These are phyloP conservation scores for Megaceryle alcyon DNA, from an alignment of 2,797 vertebrate genomes.

Conservation along the genomic window DNA sequence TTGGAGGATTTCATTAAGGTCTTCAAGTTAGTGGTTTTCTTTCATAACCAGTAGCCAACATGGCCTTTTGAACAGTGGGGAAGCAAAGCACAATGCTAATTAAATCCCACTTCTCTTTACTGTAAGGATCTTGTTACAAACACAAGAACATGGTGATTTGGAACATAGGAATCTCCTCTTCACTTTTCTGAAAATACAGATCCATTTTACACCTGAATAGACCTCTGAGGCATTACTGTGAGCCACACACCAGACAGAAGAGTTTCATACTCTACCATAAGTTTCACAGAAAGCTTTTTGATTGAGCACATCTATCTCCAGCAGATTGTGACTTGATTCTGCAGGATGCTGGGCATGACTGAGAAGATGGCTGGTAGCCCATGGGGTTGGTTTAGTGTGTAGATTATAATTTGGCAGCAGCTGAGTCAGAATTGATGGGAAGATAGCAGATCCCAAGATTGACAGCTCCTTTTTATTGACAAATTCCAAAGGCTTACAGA, in stretches of 20 bases:
- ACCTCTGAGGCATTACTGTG: background rate
- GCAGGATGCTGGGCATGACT: background rate
- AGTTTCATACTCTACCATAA: rapidly evolving
- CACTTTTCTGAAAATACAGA: background rate
- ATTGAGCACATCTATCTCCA: background rate
- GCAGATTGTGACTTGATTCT: background rate
- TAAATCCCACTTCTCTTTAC: background rate
- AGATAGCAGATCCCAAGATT: background rate
- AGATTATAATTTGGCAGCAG: background rate
- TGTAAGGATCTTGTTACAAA: background rate
- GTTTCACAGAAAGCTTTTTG: background rate
- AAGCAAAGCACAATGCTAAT: background rate
- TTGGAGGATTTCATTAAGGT: background rate
- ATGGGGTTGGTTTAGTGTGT: background rate
- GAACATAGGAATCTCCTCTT: background rate
- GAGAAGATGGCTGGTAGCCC: background rate
- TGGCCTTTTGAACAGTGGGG: background rate
- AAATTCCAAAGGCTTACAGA: background rate
- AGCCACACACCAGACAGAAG: background rate
- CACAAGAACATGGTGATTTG: rapidly evolving
- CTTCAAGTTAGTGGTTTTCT: background rate
- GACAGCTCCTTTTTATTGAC: background rate
- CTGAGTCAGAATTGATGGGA: background rate
- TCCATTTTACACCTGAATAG: background rate
- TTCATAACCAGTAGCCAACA: background rate